Conservation (phyloP, 2,888 invertebrate genomes). For the Clostera curtula region DNA sequence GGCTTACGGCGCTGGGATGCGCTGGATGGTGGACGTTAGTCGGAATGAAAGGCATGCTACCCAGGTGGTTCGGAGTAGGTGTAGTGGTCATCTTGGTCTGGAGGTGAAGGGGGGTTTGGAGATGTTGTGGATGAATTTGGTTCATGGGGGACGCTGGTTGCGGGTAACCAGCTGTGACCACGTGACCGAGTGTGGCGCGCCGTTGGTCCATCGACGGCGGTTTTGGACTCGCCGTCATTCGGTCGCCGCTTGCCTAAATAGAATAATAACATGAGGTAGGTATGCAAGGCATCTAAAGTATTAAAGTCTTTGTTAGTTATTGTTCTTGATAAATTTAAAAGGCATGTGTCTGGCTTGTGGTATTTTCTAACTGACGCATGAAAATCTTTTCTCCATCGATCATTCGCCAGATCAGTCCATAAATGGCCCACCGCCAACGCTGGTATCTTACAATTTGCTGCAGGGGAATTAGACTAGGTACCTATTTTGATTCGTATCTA, state of each 20-base stretch:
- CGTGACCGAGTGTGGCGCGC: slow-evolving; percentile 37
- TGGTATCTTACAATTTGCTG: too few relatives aligned
- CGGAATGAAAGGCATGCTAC: slow-evolving; percentile 57
- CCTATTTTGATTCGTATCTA: too few relatives aligned
- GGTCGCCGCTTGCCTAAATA: slow-evolving; percentile 45
- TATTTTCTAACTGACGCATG: too few relatives aligned
- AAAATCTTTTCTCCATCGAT: too few relatives aligned
- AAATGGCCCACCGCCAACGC: too few relatives aligned
- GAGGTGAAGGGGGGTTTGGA: slow-evolving; percentile 32
- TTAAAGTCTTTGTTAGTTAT: slow-evolving; percentile 1
- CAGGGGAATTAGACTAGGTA: too few relatives aligned
- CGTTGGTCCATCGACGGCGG: slow-evolving; percentile 43
- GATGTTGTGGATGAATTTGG: slow-evolving; percentile 29
- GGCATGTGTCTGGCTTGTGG: too few relatives aligned
- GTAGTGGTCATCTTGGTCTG: slow-evolving; percentile 32
- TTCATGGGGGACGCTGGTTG: slow-evolving; percentile 17
- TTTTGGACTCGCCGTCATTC: slow-evolving; percentile 54
- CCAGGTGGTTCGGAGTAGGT: slow-evolving; percentile 33
- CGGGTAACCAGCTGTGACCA: too few relatives aligned
- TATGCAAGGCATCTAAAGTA: too few relatives aligned
- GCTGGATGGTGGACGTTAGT: slow-evolving; percentile 35
- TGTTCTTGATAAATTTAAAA: too few relatives aligned
- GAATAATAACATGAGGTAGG: slow-evolving; percentile 1
- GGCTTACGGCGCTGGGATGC: slow-evolving; percentile 24
- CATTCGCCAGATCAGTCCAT: too few relatives aligned